Evolutionary conservation across 2,797 vertebrate genomes (phyloP).

Genomic region (Trachurus trachurus): DNA sequence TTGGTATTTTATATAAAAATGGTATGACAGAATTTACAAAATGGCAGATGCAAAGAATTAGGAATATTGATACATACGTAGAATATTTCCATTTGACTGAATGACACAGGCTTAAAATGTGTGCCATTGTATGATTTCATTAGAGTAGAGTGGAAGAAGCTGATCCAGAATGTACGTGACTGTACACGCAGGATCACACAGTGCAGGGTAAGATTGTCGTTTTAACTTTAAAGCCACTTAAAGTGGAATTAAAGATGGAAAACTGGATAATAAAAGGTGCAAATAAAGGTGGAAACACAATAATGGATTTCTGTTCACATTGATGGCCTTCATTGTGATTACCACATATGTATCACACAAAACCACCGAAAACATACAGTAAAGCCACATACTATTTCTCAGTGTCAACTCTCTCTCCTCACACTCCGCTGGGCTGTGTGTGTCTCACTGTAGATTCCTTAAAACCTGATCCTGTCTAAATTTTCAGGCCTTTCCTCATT

Average conservation of each 20-base stretch:
- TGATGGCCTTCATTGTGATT: neutral
- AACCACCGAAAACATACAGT: slow-evolving; percentile 27
- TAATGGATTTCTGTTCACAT: neutral
- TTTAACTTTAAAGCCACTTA: neutral
- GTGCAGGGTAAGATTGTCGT: neutral
- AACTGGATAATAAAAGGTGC: neutral
- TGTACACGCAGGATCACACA: neutral
- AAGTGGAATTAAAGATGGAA: neutral
- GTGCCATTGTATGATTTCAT: too few species aligned
- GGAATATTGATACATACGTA: neutral
- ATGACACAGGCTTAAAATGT: too few species aligned
- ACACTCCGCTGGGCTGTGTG: slow-evolving; percentile 51
- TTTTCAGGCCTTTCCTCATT: slow-evolving; percentile 92
- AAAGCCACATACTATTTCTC: slow-evolving; percentile 34
- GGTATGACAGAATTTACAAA: too few species aligned
- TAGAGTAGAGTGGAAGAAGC: neutral
- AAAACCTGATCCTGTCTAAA: slow-evolving; percentile 94
- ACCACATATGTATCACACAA: slow-evolving; percentile 13
- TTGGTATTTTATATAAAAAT: too few species aligned
- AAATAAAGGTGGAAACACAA: slow-evolving; percentile 2
- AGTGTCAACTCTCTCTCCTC: slow-evolving; percentile 33
- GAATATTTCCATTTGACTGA: neutral
- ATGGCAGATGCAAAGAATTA: neutral
- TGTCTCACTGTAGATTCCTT: slow-evolving; percentile 85
- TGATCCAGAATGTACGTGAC: neutral